Evolutionary conservation across 2,797 vertebrate species (phyloP).

Genomic region (Adrianichthys oophorus): DNA sequence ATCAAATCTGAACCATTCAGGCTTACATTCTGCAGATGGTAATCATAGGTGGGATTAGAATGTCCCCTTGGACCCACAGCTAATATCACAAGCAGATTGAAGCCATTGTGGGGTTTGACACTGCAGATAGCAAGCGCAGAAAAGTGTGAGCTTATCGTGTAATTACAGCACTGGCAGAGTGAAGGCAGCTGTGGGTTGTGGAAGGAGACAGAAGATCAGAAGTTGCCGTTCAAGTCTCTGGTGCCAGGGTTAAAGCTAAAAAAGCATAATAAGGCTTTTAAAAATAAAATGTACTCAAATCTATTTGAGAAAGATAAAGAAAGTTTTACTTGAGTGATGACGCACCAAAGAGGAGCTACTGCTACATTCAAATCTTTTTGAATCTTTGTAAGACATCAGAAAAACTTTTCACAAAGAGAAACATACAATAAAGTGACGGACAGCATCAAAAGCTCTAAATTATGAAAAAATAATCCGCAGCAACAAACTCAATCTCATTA

Average conservation of each 20-base stretch:
- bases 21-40: constrained; percentile 48
- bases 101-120: constrained; percentile 42
- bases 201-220: constrained; percentile 54
- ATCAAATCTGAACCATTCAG: constrained; percentile 37
- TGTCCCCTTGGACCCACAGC: constrained; percentile 49
- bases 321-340: not conserved
- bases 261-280: constrained; percentile 8
- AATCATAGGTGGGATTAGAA: constrained; percentile 58
- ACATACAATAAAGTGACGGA: too few species aligned
- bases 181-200: constrained; percentile 36
- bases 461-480: not conserved
- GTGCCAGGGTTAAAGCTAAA: constrained; percentile 9
- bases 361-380: not conserved
- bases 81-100: constrained; percentile 57
- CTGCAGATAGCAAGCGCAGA: constrained; percentile 38
- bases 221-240: constrained; percentile 45
- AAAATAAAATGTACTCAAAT: constrained; percentile 18
- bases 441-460: too few species aligned
- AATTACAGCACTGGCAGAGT: constrained; percentile 42
- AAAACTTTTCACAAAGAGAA: too few species aligned
- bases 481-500: constrained; percentile 15
- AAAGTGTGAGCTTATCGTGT: constrained; percentile 61
- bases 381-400: too few species aligned
- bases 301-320: constrained; percentile 5
- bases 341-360: not conserved